Evolutionary conservation across 2,797 vertebrate genomes (phyloP).

Genomic region (Anisognathus igniventris): DNA sequence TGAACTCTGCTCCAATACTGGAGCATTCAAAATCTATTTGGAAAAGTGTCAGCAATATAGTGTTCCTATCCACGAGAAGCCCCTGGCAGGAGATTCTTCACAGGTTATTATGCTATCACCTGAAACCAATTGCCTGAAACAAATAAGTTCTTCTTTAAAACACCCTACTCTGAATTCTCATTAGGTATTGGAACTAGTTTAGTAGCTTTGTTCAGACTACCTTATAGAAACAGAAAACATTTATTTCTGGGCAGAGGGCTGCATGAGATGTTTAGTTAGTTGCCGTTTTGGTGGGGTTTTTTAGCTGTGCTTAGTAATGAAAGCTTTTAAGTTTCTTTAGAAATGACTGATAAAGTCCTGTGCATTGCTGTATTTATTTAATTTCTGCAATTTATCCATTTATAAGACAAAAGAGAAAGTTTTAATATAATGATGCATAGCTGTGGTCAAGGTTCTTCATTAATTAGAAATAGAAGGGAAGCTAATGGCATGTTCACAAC

Average conservation of each 20-base stretch:
- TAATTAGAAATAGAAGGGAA: conserved; percentile 51
- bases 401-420: conserved; percentile 14
- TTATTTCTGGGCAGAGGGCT: not conserved
- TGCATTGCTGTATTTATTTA: not conserved
- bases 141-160: conserved; percentile 13
- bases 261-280: not conserved
- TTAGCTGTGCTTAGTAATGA: not conserved
- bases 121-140: conserved; percentile 34
- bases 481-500: conserved; percentile 53
- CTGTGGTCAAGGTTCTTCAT: conserved; percentile 35
- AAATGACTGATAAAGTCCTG: not conserved
- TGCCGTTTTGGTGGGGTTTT: not conserved
- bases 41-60: conserved; percentile 17
- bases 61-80: not conserved
- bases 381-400: not conserved
- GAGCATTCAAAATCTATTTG: conserved; percentile 44
- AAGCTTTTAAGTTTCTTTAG: not conserved
- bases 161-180: not conserved
- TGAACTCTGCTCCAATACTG: conserved; percentile 11
- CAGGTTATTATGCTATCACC: conserved; percentile 25
- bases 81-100: not conserved
- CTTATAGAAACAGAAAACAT: not conserved
- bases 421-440: not conserved
- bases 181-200: not conserved
- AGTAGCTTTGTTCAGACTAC: not conserved